Base-by-base conservation (phyloP, 2,888 invertebrate species). In the Heterodera filipjevi region DNA sequence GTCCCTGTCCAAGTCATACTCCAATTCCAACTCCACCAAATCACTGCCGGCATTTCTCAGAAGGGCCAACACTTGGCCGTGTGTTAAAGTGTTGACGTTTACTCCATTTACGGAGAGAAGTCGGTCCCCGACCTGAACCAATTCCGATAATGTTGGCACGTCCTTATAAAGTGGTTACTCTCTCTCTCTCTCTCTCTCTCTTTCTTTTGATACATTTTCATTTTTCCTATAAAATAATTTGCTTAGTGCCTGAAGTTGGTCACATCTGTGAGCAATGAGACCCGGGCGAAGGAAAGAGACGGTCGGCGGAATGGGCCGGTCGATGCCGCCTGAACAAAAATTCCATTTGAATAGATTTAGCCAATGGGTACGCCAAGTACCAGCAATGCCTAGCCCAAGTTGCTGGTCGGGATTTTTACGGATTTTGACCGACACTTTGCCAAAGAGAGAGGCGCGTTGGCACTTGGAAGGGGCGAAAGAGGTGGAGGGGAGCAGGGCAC, bases 41-140 rank as follows among this genome's bases (percentile, higher is more conserved):
- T 92, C 93, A 93, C 30, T 93, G 93, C 89, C 77, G 35, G 77
- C 68, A 78, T 79, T 79, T 22, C 94, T 93, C 84, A 94, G 90
- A 27, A 93, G 90, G 83, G 93, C 92, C 83, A 93, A 92, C 49
- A 94, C 93, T 89, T 94, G 94, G 83, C 94, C 93, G 89, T 94
- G 93, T 79, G 93, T 92, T 87, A 94, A 92, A 77, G 93, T 92
- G 19, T 92, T 92, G 0, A 94, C 94, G 76, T 93, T 93, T 85
- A 94, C 93, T 33, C 94, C 94, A 90, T 94, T 94, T 85, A 95
- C 93, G 87, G 94, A 93, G 90, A 93, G 92, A 82, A 95, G 92
- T n/a, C 82, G 80, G 22, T 79, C 79, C 30, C 79, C 79, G 46
- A 79, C 71, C 76, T 79, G 35, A 32, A 53, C 46, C 59, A 32